phyloP scores from a whole-genome alignment of 2,888 invertebrate genomes.

The Tetrapedia diversipes region DNA sequence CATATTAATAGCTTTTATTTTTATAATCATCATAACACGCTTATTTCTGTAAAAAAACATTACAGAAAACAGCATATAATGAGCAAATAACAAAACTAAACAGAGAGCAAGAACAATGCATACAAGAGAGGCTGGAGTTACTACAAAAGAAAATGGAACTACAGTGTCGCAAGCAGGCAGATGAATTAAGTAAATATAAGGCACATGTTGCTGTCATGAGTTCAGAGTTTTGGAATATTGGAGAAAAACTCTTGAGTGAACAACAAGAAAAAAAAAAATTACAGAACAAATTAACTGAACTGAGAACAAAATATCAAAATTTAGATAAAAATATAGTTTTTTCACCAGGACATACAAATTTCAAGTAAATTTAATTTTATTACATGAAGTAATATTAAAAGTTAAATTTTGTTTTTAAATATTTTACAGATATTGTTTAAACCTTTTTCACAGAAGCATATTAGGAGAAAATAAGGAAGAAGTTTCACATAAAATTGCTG shows the following conservation, averaged over 20 bases:
- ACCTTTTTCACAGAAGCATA: slow-evolving; percentile 65
- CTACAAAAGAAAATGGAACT: slow-evolving; percentile 75
- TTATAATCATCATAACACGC: slow-evolving; percentile 26
- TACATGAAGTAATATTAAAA: background rate
- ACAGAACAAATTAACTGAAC: slow-evolving; percentile 77
- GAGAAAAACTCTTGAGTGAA: slow-evolving; percentile 85
- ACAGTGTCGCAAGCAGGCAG: slow-evolving; percentile 77
- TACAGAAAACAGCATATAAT: slow-evolving; percentile 84
- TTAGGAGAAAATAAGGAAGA: slow-evolving; percentile 50
- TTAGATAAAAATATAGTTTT: slow-evolving; percentile 18
- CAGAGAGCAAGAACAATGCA: slow-evolving; percentile 84
- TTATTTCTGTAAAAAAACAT: slow-evolving; percentile 50
- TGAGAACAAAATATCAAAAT: slow-evolving; percentile 49
- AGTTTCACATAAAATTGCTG: slow-evolving; percentile 60
- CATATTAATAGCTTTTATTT: slow-evolving; percentile 41
- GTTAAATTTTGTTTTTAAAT: background rate
- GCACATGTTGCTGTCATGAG: slow-evolving; percentile 84
- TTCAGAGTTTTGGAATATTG: slow-evolving; percentile 86
- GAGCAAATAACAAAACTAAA: slow-evolving; percentile 85
- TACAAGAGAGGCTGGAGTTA: slow-evolving; percentile 83
- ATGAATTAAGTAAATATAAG: slow-evolving; percentile 83
- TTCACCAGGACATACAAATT: slow-evolving; percentile 63
- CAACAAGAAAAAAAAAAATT: slow-evolving; percentile 85
- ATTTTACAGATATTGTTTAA: slow-evolving; percentile 16
- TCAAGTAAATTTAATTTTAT: slow-evolving; percentile 64